Evolutionary conservation across 2,797 vertebrate genomes (phyloP).

Genomic region (Falco concolor): DNA sequence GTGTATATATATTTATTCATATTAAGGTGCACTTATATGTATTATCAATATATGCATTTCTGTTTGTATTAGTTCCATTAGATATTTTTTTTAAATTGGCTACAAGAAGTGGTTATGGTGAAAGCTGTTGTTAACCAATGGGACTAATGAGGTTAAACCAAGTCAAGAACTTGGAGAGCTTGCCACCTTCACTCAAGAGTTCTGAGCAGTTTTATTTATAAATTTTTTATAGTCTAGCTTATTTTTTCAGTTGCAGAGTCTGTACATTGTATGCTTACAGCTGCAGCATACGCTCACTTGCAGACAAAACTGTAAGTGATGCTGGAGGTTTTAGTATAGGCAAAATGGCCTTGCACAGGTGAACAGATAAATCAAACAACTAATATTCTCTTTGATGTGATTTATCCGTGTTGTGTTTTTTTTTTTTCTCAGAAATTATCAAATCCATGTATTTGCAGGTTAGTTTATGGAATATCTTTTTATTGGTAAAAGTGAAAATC

Average conservation of each 20-base stretch:
- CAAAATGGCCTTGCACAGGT: neutral
- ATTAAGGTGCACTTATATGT: neutral
- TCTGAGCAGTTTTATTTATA: neutral
- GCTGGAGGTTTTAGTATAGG: neutral
- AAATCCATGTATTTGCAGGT: neutral
- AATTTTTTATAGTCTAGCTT: neutral
- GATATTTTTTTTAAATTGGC: neutral
- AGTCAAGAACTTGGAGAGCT: neutral
- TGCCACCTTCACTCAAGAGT: neutral
- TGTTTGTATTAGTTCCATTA: neutral
- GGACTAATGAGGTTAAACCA: neutral
- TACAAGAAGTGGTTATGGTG: neutral
- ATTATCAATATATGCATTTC: neutral
- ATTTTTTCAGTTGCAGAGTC: neutral
- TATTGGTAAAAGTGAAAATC: neutral
- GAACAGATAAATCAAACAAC: neutral
- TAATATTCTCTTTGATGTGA: neutral
- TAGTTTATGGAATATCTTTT: neutral
- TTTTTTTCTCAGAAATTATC: neutral
- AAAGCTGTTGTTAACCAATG: neutral
- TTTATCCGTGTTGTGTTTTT: neutral
- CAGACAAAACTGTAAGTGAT: neutral
- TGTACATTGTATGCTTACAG: neutral
- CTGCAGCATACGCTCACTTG: neutral
- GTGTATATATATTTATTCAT: accelerated